These are phyloP conservation scores for Brachionus manjavacas DNA, from an alignment of 1,140 invertebrate species.

Conservation along the genomic window DNA sequence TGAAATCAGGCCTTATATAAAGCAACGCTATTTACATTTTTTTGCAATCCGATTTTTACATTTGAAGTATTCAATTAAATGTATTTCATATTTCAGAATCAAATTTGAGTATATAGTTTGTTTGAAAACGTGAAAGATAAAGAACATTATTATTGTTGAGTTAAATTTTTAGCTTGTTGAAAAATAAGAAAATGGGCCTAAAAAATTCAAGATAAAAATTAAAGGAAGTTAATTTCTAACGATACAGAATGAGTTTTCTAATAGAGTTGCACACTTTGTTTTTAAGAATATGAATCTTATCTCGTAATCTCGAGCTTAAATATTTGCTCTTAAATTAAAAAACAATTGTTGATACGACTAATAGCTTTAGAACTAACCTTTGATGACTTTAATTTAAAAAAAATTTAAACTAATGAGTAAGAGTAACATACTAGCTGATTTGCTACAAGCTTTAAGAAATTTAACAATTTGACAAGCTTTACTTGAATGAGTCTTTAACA, in stretches of 20 bases:
- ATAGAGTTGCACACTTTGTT: not conserved
- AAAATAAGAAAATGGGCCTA: not conserved
- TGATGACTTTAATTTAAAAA: not conserved
- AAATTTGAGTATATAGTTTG: not conserved
- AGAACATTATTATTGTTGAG: not conserved
- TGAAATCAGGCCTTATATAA: not conserved
- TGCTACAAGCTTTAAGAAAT: not conserved
- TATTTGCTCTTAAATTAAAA: not conserved
- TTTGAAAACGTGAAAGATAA: not conserved
- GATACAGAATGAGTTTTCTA: not conserved
- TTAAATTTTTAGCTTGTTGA: not conserved
- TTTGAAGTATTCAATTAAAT: not conserved
- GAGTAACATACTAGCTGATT: not conserved
- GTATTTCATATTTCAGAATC: not conserved
- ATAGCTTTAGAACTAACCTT: not conserved
- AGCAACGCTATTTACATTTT: not conserved
- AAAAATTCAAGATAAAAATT: not conserved
- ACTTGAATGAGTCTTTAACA: not conserved
- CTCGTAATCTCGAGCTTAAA: not conserved
- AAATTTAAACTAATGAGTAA: not conserved
- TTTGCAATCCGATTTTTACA: not conserved
- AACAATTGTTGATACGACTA: not conserved
- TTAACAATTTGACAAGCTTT: not conserved
- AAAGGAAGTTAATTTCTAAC: not conserved
- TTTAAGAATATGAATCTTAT: not conserved